Evolutionary conservation across 35 echinoderm and acorn worm species (phyloP), one percentile per base, ranked within the genome.

Genomic region (Chiridota heheva): DNA sequence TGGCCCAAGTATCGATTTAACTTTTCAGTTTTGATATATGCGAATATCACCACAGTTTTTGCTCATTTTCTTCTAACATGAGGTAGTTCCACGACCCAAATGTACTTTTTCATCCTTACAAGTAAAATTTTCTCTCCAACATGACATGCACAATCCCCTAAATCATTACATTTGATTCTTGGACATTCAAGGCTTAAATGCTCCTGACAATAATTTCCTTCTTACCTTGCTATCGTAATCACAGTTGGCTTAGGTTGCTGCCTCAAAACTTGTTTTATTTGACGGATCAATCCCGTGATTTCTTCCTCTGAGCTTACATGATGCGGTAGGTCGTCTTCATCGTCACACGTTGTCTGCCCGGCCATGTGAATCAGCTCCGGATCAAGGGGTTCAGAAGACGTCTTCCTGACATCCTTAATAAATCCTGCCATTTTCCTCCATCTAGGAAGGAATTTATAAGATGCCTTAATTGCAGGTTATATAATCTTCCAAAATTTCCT

Each of bases 311-410:
- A 59, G 70, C 93, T 97, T 63, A 97, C 76, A 58, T 97, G 93
- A 70, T 91, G 88, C 30, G 93, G 93, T 10, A 97, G 88, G 29
- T 97, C 93, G 15, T 85, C 88, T 26, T 78, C 70, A 63, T 90
- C 82, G 35, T 97, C 88, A 48, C 88, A 91, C 7, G 88, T 77
- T 66, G 84, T 91, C 83, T 91, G 75, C 22, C 93, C 93, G 5
- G 93, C 93, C 84, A 87, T 82, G 61, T 97, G 93, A 4, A 97
- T 81, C 78, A 97, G 72, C 51, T 97, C 88, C n/a, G 77, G 65
- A 51, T 97, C 84, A 25, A 90, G 64, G 44, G 86, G 18, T 37
- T 89, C 81, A 6, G 32, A 12, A 40, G 47, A 60, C n/a, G 38
- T 84, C 36, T 38, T 27, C 60, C 30, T 77, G 10, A 92, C 72